Base-by-base conservation (phyloP, 2,113 vertebrate species). In the Perccottus glenii region DNA sequence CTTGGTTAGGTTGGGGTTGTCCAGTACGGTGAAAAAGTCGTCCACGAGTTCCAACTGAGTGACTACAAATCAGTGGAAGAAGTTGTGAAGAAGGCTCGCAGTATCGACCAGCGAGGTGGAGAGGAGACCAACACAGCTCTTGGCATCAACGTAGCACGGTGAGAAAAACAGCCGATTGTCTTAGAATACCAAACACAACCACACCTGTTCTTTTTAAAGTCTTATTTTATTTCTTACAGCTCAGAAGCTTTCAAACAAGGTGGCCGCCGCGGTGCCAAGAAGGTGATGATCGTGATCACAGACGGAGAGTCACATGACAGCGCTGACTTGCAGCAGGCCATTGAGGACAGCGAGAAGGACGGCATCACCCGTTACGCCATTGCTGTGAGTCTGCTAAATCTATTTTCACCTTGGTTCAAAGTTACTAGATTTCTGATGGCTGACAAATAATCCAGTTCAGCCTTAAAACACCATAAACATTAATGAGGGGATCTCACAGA, bases 211-310 rank as follows among this genome's bases (percentile, higher is more conserved):
- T 10, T 36, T 7, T 55, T 42, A 43, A 58, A 11, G 56, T 11
- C 11, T 36, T 5, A 19, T 67, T 66, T 33, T 0, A 55, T 10
- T 57, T 60, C 5, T 67, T 12, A 46, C 80, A 91, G 89, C 63
- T 89, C 96, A 0, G 92, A 97, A 79, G 97, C 94, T 11, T 99
- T 98, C 88, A 96, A 95, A 88, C 95, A 94, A 53, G 98, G 98
- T 14, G 96, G 96, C 47, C 92, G 98, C 16, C 96, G 95, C 63
- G 98, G 96, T 1, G 96, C 98, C 74, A 98, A 96, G 90, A 95
- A 98, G 70, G 97, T 99, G 77, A 99, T 99, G 96, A 98, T 99
- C 8, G 96, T 99, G 64, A 98, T 99, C 85, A 99, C 98, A 0
- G 98, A 99, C 0, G 98, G 98, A 58, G 98, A 99, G 70, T 98